Conservation (phyloP, 2,797 vertebrate species). For the Alauda arvensis region DNA sequence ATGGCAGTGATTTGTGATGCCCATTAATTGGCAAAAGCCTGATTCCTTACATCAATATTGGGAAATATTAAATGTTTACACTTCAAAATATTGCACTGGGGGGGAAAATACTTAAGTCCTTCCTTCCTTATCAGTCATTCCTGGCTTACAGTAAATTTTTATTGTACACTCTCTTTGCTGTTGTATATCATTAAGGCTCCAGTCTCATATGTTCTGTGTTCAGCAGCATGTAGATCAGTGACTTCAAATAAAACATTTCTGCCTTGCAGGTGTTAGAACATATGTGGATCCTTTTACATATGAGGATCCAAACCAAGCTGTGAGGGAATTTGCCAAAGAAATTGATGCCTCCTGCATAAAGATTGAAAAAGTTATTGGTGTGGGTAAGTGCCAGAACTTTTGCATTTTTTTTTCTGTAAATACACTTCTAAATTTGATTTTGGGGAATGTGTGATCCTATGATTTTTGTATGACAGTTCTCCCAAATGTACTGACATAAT, state of each 20-base stretch:
- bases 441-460: neutral
- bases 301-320: slow-evolving; percentile 96
- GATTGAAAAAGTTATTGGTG: slow-evolving; percentile 97
- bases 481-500: neutral
- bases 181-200: slow-evolving; percentile 52
- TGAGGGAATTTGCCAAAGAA: slow-evolving; percentile 97
- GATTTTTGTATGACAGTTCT: neutral
- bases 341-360: slow-evolving; percentile 97
- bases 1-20: neutral
- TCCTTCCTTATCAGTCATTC: slow-evolving; percentile 33
- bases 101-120: neutral
- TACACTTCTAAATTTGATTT: slow-evolving; percentile 10
- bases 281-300: slow-evolving; percentile 98
- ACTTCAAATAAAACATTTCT: slow-evolving; percentile 51
- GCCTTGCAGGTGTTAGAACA: slow-evolving; percentile 88
- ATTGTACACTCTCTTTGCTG: slow-evolving; percentile 34
- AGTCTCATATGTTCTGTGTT: slow-evolving; percentile 59
- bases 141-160: slow-evolving; percentile 47
- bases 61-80: neutral
- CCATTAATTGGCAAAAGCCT: neutral
- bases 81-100: neutral
- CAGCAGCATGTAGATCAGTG: slow-evolving; percentile 51
- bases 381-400: slow-evolving; percentile 80
- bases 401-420: neutral
- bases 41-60: neutral